Base-by-base conservation (phyloP, 2,888 invertebrate genomes). In the Macrosiphum euphorbiae region DNA sequence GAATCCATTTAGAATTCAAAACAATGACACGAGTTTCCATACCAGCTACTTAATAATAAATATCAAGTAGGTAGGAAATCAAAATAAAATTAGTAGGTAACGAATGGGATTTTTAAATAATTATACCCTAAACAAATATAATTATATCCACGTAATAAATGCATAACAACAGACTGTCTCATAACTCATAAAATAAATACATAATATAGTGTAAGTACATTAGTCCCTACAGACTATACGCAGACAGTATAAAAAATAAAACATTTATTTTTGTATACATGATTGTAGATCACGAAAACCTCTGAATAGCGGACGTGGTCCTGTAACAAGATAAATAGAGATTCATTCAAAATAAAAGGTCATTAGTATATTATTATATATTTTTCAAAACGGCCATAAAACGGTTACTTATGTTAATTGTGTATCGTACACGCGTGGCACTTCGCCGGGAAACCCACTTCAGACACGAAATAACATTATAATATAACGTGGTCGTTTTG, bases 381-480 rank as follows among this genome's bases (percentile, higher is more conserved):
- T 35, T 20, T 78, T 78, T 78, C 8, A 35, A 35, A 35, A 35
- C 35, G 78, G 78, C 78, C 35, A 78, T 78, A 78, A 78, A 78
- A 78, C 35, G 35, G 20, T 78, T 3, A n/a, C n/a, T n/a, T n/a
- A 78, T 78, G 35, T 78, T 35, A 78, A 35, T 78, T 78, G 35
- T 78, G 35, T 35, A 78, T 41, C 78, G 35, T 78, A 78, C 20
- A 67, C 78, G 78, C 35, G 35, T 35, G 78, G 78, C 78, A 78
- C 35, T 78, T 35, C 78, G 20, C 78, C 78, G 78, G 78, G 78
- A 78, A 35, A 78, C 78, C 78, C 78, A 78, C 78, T 78, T 20
- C 78, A 78, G 35, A 78, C 35, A 78, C 35, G 20, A 78, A 78
- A 78, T 78, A 78, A 78, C 78, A 78, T 78, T 78, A 78, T 78